These are phyloP conservation scores for Stichodactyla helianthus DNA, from an alignment of 64 coral and sea anemone species.

Conservation along the genomic window DNA sequence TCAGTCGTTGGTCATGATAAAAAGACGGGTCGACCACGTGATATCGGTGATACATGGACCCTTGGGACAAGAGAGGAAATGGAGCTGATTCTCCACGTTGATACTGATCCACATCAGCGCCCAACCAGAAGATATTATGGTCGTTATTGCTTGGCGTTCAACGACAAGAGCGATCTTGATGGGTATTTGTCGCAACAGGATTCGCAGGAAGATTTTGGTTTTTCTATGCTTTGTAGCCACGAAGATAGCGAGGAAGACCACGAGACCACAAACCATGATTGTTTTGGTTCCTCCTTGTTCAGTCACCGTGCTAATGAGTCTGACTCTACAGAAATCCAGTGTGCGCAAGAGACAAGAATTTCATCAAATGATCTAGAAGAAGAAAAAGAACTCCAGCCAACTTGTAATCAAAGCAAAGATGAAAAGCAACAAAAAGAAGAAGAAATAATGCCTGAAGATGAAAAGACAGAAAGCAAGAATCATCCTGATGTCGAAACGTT, in stretches of 20 bases:
- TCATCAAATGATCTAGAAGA: neutral
- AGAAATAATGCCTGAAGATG: neutral
- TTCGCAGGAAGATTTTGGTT: neutral
- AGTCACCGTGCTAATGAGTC: neutral
- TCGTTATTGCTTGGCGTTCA: constrained; percentile 5
- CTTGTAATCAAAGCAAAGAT: neutral
- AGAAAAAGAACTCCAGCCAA: neutral
- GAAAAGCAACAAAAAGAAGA: neutral
- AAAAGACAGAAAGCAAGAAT: neutral
- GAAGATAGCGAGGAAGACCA: neutral
- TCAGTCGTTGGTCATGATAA: neutral
- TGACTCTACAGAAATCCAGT: neutral
- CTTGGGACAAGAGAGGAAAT: constrained; percentile 6
- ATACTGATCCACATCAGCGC: neutral
- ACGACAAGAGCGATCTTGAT: neutral
- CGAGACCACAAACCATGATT: neutral
- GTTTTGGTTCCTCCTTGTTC: neutral
- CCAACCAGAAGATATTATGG: neutral
- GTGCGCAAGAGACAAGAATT: neutral
- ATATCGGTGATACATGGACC: constrained; percentile 6
- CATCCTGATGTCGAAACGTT: neutral
- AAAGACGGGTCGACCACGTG: neutral
- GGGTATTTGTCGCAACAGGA: neutral
- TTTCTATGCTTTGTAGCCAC: neutral
- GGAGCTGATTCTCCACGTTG: constrained; percentile 15